A percentile compares a stretch with the other conserved stretches of the same genome.
phyloP scores from a whole-genome alignment of 2,888 invertebrate species.

The Tuberolachnus salignus region DNA sequence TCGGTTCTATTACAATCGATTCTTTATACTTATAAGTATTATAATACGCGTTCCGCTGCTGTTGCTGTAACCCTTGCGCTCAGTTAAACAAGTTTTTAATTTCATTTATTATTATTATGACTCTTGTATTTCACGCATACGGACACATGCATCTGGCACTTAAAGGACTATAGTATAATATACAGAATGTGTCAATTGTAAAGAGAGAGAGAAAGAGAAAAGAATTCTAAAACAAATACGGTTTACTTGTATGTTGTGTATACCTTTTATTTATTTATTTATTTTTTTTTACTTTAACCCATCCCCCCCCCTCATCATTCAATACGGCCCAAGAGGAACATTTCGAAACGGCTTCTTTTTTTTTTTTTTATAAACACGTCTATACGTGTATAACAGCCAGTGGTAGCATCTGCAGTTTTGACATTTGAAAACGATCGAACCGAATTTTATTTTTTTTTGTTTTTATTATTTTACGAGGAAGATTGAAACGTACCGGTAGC shows the following conservation, averaged over 20 bases:
- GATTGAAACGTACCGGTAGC: background rate
- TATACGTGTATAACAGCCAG: background rate
- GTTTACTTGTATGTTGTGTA: constrained; percentile 5
- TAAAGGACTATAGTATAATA: background rate
- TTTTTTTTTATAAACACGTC: constrained; percentile 1
- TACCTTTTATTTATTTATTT: background rate
- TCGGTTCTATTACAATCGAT: background rate
- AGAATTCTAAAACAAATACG: constrained; percentile 21
- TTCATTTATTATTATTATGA: background rate
- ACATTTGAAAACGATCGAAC: constrained; percentile 34
- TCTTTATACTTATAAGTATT: background rate
- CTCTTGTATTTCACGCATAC: background rate
- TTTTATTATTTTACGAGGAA: background rate
- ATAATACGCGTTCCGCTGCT: too few species aligned
- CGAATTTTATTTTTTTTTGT: background rate
- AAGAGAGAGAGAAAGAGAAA: background rate
- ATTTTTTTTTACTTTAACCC: background rate
- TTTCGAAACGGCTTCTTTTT: constrained; percentile 32
- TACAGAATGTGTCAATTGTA: constrained; percentile 18
- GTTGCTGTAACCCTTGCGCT: constrained; percentile 9
- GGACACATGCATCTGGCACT: background rate
- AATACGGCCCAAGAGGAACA: background rate
- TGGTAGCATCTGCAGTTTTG: background rate
- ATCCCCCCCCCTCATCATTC: too few species aligned
- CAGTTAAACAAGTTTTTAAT: constrained; percentile 32